Evolutionary conservation across 64 coral and sea anemone species (phyloP), one percentile per base, ranked within the genome.

Genomic region (Dendrophyllia cribrosa): DNA sequence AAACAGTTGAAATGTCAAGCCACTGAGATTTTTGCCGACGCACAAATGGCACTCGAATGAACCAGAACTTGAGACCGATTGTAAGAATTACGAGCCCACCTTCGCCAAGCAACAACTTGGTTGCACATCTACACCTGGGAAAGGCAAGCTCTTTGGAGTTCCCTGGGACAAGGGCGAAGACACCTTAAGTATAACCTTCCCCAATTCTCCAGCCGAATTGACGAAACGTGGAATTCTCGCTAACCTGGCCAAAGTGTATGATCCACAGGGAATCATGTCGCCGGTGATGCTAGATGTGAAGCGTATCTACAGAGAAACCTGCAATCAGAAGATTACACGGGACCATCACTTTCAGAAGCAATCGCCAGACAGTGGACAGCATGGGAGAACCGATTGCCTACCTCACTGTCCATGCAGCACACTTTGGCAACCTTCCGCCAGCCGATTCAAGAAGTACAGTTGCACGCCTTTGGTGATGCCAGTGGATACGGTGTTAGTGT

Each of bases 1-100:
- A 70, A 82, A 80, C 89, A 91, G 78, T 45, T 72, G 14, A 90
- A 79, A 63, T 5, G 14, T 52, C 56, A 90, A 50, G 76, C 88
- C 7, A 61, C 59, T 5, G 62, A 78, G 43, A 90, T 90, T 5
- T 90, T 69, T 67, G n/a, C 59, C 44, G 48, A 56, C n/a, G 60
- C 60, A 63, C 9, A 63, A 63, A 63, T 63, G 60, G 60, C 60
- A 63, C 60, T 63, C 17, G 20, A 80, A 80, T 48, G 45, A 16
- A 67, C 10, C 22, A 21, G 82, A 86, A 15, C 82, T 44, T 67
- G 82, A 89, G 24, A 76, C 58, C 5, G 45, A 76, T 52, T 77
- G 87, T 77, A 34, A 72, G 1, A 74, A 88, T 14, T 12, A 74
- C 11, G 52, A 74, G 51, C 58, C 86, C 56, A 34, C 58, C 16